Base-by-base conservation (phyloP, 2,113 vertebrate species). In the Callospermophilus lateralis region DNA sequence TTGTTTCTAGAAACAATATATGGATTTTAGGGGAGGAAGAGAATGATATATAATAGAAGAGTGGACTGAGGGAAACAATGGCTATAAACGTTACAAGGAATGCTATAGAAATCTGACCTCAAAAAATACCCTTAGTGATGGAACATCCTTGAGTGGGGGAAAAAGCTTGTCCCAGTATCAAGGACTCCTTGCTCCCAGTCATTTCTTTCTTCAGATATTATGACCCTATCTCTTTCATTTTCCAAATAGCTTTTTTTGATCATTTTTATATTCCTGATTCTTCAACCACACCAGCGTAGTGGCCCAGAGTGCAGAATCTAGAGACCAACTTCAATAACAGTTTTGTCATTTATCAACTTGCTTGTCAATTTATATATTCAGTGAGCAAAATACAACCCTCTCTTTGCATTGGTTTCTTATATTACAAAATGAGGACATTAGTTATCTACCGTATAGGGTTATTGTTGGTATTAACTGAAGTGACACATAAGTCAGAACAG, bases 1-100 rank as follows among this genome's bases (percentile, higher is more conserved):
- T 51, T 17, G 72, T 77, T 89, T 93, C 53, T 78, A 77, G 48
- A 93, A 77, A 90, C 89, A 83, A 77, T 19, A 58, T 28, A 48
- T 4, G 16, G 37, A 58, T 17, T 58, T 32, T 24, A 79, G 45
- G 13, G 53, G 55, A n/a, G 24, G n/a, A 4, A 19, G 39, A 70
- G 55, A 2, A 55, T 58, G 6, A 65, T 20, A 28, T 32, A 65
- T 58, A 58, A 58, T 65, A 30, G 63, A 65, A 30, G 28, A 10
- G 28, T 28, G 63, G 45, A 55, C 17, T 28, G 19, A 63, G 19
- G 70, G 17, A 70, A 16, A 61, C 45, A n/a, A n/a, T 37, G 51
- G 20, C 42, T 51, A 53, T 20, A 32, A 74, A 58, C 6, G 8
- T 3, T 26, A 0, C 32, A 83, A 65, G 11, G 22, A 76, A 12